Conservation (phyloP, 2,113 vertebrate genomes). For the Benitochromis conjunctus region DNA sequence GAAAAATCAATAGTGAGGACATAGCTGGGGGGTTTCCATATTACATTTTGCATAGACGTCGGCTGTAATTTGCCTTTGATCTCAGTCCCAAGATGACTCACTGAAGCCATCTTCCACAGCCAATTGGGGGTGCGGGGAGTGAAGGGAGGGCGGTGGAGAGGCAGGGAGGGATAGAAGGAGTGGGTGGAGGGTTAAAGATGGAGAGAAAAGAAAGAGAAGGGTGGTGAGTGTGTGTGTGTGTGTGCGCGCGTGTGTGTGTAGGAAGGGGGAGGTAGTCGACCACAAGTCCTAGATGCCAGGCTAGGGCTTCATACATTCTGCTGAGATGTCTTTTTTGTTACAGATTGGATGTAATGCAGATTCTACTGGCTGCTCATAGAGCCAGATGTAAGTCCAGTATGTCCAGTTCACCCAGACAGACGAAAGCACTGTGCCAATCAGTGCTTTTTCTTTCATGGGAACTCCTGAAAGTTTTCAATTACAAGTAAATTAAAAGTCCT, state of each 20-base stretch:
- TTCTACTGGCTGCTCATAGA: background rate
- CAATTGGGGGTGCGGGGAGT: slow-evolving; percentile 39
- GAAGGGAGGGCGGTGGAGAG: background rate
- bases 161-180: slow-evolving; percentile 24
- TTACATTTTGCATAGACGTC: slow-evolving; percentile 82
- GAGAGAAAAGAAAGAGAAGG: background rate
- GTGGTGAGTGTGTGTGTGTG: background rate
- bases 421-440: background rate
- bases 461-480: background rate
- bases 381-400: background rate
- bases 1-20: slow-evolving; percentile 76
- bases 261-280: background rate
- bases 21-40: slow-evolving; percentile 77
- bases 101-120: slow-evolving; percentile 74
- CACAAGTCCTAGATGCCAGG: slow-evolving; percentile 31
- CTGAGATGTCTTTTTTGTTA: slow-evolving; percentile 28
- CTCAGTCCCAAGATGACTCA: slow-evolving; percentile 78
- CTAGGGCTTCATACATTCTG: slow-evolving; percentile 30
- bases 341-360: slow-evolving; percentile 15
- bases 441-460: background rate
- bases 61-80: slow-evolving; percentile 81
- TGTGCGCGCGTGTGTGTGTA: background rate
- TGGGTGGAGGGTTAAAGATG: slow-evolving; percentile 27
- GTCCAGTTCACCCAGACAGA: background rate
- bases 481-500: background rate